Percentiles rank a stretch among this genome's conserved stretches.
These are phyloP conservation scores for Tenebrosternarchus preto DNA, from an alignment of 2,113 vertebrate genomes.

Conservation along the genomic window DNA sequence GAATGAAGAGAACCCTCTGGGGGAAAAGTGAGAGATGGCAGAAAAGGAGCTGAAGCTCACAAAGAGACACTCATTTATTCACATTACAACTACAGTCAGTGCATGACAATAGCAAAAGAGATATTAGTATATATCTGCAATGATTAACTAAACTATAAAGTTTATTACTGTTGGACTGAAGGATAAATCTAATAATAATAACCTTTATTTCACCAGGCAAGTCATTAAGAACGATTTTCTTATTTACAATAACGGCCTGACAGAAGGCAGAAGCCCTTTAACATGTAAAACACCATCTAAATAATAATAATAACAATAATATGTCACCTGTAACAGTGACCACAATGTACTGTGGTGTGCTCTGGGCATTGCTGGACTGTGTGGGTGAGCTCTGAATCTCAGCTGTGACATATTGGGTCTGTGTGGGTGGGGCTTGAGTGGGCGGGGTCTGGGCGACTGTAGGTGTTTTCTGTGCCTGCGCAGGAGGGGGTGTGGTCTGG, in stretches of 20 bases:
- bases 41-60: too few species aligned
- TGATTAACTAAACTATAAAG: background rate
- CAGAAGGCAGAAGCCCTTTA: too few species aligned
- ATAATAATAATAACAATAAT: background rate
- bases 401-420: slow-evolving; percentile 78
- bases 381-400: slow-evolving; percentile 78
- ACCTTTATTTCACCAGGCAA: too few species aligned
- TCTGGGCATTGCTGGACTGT: slow-evolving; percentile 72
- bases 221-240: too few species aligned
- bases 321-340: slow-evolving; percentile 86
- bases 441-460: slow-evolving; percentile 51
- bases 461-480: slow-evolving; percentile 58
- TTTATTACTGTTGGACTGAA: background rate
- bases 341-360: slow-evolving; percentile 88
- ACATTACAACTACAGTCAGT: too few species aligned
- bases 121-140: background rate
- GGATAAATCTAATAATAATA: background rate
- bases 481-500: slow-evolving; percentile 65
- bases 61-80: too few species aligned
- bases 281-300: too few species aligned
- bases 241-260: too few species aligned
- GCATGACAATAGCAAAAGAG: too few species aligned
- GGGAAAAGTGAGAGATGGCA: slow-evolving; percentile 32
- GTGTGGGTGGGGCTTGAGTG: slow-evolving; percentile 67
- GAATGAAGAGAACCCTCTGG: slow-evolving; percentile 88